Base-by-base conservation (phyloP, 92 coral and sea anemone genomes). In the Micromussa lordhowensis region DNA sequence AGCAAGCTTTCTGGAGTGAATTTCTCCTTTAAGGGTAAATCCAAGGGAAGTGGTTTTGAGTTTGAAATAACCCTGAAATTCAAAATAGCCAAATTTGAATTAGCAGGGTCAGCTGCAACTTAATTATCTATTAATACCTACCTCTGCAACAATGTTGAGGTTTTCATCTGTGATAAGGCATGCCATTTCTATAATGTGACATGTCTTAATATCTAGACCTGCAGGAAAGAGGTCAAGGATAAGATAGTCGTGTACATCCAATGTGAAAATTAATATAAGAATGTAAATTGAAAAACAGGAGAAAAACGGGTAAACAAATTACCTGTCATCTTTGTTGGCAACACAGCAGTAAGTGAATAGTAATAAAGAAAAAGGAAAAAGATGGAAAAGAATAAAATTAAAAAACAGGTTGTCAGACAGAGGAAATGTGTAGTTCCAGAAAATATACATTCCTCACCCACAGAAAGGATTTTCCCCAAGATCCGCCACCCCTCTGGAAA, bases 181-280 rank as follows among this genome's bases (percentile, higher is more conserved):
- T 31, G 98, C 97, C 92, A 97, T 97, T 88, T 97, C 99, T 77
- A 97, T 91, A 76, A 97, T 97, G 80, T 96, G 96, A 81, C 98
- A 96, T 48, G 89, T 94, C 3, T 94, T 90, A 40, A 92, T 44
- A 87, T 97, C 94, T 59, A 97, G 90, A 48, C 99, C 99, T 97
- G 66, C 8, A 66, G 79, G 29, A 2, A 38, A 81, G 49, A 44
- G 12, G 8, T 44, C 16, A 0, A 61, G 24, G 30, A 61, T 61
- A 61, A 5, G 24, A n/a, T 0, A 48, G 31, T 24, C 26, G 21
- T 24, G 2, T 28, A 9, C 26, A 40, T 19, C 7, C 31, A 73
- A 73, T 18, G 10, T 73, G 8, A 15, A 8, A 28, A 14, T 73
- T 32, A 15, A 40, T 40, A 40, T 4, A 4, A 4, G 48, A 40